Evolutionary conservation across 2,113 vertebrate genomes (phyloP).

Genomic region (Malurus cyaneus): DNA sequence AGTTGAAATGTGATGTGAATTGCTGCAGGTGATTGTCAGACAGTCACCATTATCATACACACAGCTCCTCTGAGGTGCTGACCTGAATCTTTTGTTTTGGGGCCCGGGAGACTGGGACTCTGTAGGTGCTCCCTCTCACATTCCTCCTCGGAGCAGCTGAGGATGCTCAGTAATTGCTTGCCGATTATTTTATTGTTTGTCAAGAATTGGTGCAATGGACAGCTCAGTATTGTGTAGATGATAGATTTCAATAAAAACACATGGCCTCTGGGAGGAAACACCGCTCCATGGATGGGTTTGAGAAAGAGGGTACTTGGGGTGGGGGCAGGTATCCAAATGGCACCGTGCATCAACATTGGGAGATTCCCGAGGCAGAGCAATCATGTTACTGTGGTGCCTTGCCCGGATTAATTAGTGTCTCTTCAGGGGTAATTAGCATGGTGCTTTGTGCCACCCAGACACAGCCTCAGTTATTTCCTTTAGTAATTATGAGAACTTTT

Average conservation of each 20-base stretch:
- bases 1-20: not conserved
- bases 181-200: rapidly evolving
- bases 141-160: not conserved
- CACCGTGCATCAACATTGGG: rapidly evolving
- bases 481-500: not conserved
- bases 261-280: not conserved
- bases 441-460: not conserved
- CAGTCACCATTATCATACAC: not conserved
- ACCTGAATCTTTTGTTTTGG: not conserved
- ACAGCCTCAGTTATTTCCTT: not conserved
- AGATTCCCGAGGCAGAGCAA: not conserved
- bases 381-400: not conserved
- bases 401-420: constrained; percentile 14
- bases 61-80: not conserved
- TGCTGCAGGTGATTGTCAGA: not conserved
- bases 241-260: not conserved
- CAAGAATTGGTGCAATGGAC: not conserved
- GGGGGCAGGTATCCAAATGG: not conserved
- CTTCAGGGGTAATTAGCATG: constrained; percentile 4
- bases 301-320: not conserved
- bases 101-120: no score
- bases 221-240: not conserved
- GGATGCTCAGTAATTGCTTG: not conserved
- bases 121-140: rapidly evolving
- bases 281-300: rapidly evolving